Evolutionary conservation across 2,797 vertebrate species (phyloP), one percentile per base, ranked within the genome.

Genomic region (Sebastes dallii): DNA sequence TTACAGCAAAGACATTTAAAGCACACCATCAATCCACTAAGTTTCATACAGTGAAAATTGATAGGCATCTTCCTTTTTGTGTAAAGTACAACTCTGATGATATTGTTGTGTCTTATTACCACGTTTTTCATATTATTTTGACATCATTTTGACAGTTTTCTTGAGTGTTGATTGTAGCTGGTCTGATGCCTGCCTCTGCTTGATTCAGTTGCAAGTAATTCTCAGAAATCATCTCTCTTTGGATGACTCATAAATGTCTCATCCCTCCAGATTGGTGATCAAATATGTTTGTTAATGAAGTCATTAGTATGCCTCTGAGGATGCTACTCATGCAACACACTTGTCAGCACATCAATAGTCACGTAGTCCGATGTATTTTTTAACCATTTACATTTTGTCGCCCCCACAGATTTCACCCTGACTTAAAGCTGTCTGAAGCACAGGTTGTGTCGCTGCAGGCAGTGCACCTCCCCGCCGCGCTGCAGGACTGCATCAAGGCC

Each of bases 401-500:
- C 20, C 50, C 60, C 52, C 61, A 4, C 83, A 99, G 98, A 86
- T 97, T 97, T 95, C 94, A 95, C 72, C 89, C 93, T 2, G 90
- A 94, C 0, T 88, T 99, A 78, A 95, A 93, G 83, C 90, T 99
- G 59, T 96, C 97, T 1, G 83, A 95, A 18, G 94, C 95, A 56
- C 97, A 98, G 86, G 67, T 92, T 36, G 72, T 96, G 81, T 87
- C 87, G 8, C 90, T 99, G 72, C 96, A 90, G 90, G 91, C 95
- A 7, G 94, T 94, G 10, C 94, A 96, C 73, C 84, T 92, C 34
- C 92, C 90, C 8, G 91, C 75, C 5, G 97, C 96, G 2, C 94
- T 99, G 76, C 95, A 93, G 86, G 96, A 97, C 84, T 99, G 97
- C 89, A 92, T 98, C 83, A 90, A 91, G 83, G 94, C 95, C 80